Conservation (phyloP, 2,888 invertebrate genomes). For the Linnaemya vulpina region DNA sequence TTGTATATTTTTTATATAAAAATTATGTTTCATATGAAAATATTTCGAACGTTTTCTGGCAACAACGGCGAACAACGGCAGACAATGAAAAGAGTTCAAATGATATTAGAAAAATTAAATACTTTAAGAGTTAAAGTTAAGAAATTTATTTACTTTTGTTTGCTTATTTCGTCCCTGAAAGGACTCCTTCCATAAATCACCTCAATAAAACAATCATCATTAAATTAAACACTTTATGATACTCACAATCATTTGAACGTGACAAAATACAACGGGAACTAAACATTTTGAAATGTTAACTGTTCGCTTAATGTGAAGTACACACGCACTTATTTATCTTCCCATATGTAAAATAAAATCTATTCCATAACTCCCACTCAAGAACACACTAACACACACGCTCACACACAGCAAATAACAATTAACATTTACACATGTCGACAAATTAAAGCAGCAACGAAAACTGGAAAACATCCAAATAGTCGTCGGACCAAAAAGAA, state of each 20-base stretch:
- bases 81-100: too few species aligned
- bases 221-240: slow-evolving; percentile 35
- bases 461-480: slow-evolving; percentile 12
- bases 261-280: background rate
- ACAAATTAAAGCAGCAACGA: slow-evolving; percentile 56
- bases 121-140: too few species aligned
- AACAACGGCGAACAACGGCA: too few species aligned
- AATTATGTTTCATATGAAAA: too few species aligned
- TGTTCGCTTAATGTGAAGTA: slow-evolving; percentile 13
- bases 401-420: slow-evolving; percentile 14
- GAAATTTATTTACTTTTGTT: too few species aligned
- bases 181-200: background rate
- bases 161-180: background rate
- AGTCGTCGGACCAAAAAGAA: background rate
- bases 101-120: too few species aligned
- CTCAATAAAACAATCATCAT: slow-evolving; percentile 15
- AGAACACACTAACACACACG: background rate
- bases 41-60: too few species aligned
- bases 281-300: slow-evolving; percentile 18
- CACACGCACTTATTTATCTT: slow-evolving; percentile 22
- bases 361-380: background rate
- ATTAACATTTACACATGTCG: slow-evolving; percentile 49
- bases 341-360: slow-evolving; percentile 41
- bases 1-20: too few species aligned
- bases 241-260: slow-evolving; percentile 1